phyloP scores from a whole-genome alignment of 2,113 vertebrate species.

The Laterallus jamaicensis region DNA sequence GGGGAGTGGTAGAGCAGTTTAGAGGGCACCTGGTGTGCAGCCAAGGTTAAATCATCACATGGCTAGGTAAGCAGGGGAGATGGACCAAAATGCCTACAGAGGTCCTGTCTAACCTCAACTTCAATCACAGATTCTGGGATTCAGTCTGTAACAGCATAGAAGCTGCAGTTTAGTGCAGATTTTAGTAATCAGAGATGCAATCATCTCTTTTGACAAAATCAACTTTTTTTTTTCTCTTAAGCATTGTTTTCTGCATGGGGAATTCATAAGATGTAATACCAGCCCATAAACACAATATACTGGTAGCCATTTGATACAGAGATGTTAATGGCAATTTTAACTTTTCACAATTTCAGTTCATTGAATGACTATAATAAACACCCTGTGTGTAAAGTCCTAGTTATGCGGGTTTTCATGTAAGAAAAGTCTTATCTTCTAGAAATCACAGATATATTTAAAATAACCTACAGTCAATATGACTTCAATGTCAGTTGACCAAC shows the following conservation, averaged over 20 bases:
- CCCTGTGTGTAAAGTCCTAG: background rate
- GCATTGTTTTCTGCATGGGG: background rate
- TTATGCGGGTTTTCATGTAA: background rate
- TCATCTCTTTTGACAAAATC: background rate
- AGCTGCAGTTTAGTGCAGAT: background rate
- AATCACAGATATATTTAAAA: background rate
- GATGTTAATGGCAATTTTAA: background rate
- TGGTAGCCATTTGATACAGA: background rate
- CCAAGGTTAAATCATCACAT: no score
- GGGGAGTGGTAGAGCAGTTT: no score
- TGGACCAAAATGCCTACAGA: background rate
- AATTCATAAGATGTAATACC: background rate
- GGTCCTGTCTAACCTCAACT: background rate
- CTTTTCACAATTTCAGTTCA: background rate
- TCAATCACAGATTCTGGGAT: background rate
- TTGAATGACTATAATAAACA: background rate
- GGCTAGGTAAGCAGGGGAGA: background rate
- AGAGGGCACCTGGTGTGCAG: no score
- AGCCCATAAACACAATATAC: background rate
- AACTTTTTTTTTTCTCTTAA: background rate
- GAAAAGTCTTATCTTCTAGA: background rate
- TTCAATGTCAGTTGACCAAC: background rate
- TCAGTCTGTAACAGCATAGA: background rate
- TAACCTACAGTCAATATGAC: background rate
- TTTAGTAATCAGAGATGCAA: background rate